Base-by-base conservation (phyloP, 2,888 invertebrate species). In the Eilema sororculum region DNA sequence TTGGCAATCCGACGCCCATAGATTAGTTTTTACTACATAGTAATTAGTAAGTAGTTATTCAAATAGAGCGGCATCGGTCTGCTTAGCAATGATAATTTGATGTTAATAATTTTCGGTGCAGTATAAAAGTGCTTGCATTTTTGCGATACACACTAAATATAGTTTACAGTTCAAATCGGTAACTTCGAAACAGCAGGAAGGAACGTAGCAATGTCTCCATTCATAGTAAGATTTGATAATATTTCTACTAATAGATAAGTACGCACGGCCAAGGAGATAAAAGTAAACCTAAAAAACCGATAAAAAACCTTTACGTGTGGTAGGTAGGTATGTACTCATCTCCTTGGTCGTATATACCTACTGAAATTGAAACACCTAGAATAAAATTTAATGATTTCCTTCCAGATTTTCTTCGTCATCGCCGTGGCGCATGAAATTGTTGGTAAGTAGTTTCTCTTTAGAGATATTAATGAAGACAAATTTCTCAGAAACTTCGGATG, bases 71-170 rank as follows among this genome's bases (percentile, higher is more conserved):
- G 84, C 88, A 84, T 88, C 87, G 86, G 83, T 80, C 84, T 83
- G 78, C 86, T 91, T 93, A 93, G 91, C 87, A 94, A 93, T 94
- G 93, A 90, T 91, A 94, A 94, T 95, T 90, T 78, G 86, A 87
- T 92, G 91, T 90, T 88, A 93, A 91, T 91, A 92, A 90, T 92
- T 93, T 93, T 93, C 85, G 87, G 88, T 84, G 88, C 86, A 89
- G 91, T 94, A 94, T 94, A 94, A 89, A 94, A 94, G 93, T 90
- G 93, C 92, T 87, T 76, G 88, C 80, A 86, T 82, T 87, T 87
- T 86, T 81, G 84, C 83, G 78, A 81, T 78, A 87, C 83, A 85
- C 86, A 82, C 89, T 90, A 90, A 92, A 89, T 88, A 82, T 87
- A 88, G 76, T 84, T 84, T 86, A 80, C 52, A 20, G 52, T 52